Base-by-base conservation (phyloP, 1,140 invertebrate genomes). In the Popillia japonica region DNA sequence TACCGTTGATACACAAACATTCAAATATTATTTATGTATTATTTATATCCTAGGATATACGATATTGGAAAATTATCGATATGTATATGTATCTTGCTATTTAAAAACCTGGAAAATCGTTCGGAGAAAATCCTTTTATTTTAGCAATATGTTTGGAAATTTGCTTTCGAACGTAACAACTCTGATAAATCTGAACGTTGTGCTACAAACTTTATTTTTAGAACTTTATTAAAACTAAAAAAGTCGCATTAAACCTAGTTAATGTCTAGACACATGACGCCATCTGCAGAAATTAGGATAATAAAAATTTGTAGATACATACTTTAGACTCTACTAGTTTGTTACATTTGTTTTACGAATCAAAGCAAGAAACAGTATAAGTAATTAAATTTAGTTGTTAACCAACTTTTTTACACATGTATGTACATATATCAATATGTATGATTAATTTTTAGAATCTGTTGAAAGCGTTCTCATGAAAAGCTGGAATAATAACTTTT, bases 251-350 rank as follows among this genome's bases (percentile, higher is more conserved):
- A 27, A 23, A 68, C 22, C 27, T 68, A 10, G 22, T 68, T 68
- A 68, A 68, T 68, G 61, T 48, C 10, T 48, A 48, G 10, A 48
- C 22, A 17, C 11, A 14, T 22, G 61, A 34, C 61, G 61, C 61
- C 61, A 23, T 17, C 61, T 68, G 20, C 9, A 68, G 14, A 34
- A 68, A 9, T 23, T 20, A 68, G 9, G 44, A 27, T 34, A 68
- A 68, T 68, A 68, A 68, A 68, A 34, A 68, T 17, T n/a, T 61
- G 59, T 20, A 61, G 20, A 61, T 61, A 6, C 59, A 61, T 61
- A 6, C 59, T 9, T 55, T 55, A 55, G 6, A 55, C 48, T n/a
- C n/a, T 17, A n/a, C n/a, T n/a, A n/a, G 11, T n/a, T 55, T 55
- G 48, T 55, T 55, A 17, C n/a, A 55, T 14, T 14, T 10, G 9